phyloP scores from a whole-genome alignment of 2,113 vertebrate species.

The Colistium nudipinnis region DNA sequence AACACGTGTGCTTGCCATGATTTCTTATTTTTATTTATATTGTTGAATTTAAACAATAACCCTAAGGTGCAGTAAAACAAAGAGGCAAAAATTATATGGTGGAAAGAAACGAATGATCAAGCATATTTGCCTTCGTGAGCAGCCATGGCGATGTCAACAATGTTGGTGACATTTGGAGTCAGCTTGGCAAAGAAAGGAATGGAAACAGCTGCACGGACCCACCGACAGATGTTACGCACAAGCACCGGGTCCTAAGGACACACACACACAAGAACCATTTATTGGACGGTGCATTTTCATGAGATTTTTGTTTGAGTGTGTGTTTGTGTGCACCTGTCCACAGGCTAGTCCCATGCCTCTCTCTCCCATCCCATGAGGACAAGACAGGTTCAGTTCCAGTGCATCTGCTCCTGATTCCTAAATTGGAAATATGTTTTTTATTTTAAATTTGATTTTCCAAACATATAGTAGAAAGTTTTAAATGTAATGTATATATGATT shows the following conservation, averaged over 20 bases:
- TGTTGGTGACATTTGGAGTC: slow-evolving; percentile 94
- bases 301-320: slow-evolving; percentile 28
- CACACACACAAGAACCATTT: background rate
- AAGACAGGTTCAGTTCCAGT: slow-evolving; percentile 95
- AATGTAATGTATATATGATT: background rate
- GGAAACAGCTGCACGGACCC: slow-evolving; percentile 90
- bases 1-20: background rate
- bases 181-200: slow-evolving; percentile 98
- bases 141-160: slow-evolving; percentile 90
- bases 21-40: background rate
- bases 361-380: slow-evolving; percentile 97
- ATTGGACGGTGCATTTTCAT: background rate
- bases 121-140: slow-evolving; percentile 85
- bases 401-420: slow-evolving; percentile 93
- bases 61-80: background rate
- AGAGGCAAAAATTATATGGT: background rate
- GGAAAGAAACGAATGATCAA: slow-evolving; percentile 27
- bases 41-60: background rate
- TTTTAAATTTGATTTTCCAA: too few relatives aligned
- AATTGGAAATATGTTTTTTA: slow-evolving; percentile 23
- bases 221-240: slow-evolving; percentile 94
- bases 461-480: background rate
- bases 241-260: slow-evolving; percentile 88
- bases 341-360: slow-evolving; percentile 97
- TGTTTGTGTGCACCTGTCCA: slow-evolving; percentile 86